Percentiles rank a stretch among this genome's conserved stretches.
Evolutionary conservation across 2,888 invertebrate genomes (phyloP).

Genomic region (Eupithecia inturbata): DNA sequence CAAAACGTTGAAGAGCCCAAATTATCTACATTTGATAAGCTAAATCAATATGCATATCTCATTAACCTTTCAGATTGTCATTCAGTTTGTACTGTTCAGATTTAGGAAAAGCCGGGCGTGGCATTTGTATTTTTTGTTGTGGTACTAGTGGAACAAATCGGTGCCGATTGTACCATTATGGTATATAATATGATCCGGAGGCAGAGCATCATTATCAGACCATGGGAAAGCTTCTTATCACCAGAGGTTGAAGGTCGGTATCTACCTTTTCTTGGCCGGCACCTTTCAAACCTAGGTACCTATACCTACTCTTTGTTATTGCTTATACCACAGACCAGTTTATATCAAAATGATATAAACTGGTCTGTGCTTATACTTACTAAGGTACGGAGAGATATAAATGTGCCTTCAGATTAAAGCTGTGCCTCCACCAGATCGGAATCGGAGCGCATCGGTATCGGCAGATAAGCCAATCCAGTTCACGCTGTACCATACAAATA

Average conservation of each 20-base stretch:
- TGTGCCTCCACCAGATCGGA: no score
- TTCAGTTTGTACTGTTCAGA: neutral
- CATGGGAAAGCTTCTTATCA: neutral
- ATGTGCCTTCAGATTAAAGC: no score
- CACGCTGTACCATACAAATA: no score
- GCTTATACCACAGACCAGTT: no score
- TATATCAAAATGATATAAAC: no score
- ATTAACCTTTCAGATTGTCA: neutral
- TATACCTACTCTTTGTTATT: no score
- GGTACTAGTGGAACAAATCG: neutral
- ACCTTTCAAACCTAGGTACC: neutral
- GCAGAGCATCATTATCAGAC: neutral
- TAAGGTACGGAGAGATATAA: no score
- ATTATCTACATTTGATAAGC: slow-evolving; percentile 20
- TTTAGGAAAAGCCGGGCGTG: neutral
- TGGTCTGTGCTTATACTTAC: no score
- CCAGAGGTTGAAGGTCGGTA: neutral
- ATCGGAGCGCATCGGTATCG: no score
- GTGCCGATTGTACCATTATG: neutral
- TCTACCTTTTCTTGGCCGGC: neutral
- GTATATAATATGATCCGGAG: neutral
- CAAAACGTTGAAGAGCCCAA: slow-evolving; percentile 8
- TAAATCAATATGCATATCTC: slow-evolving; percentile 27
- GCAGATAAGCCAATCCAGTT: no score
- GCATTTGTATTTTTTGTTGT: neutral